Percentiles rank a stretch among this genome's conserved stretches.
These are phyloP conservation scores for Philopedon plagiatum DNA, from an alignment of 2,888 invertebrate species.

Conservation along the genomic window DNA sequence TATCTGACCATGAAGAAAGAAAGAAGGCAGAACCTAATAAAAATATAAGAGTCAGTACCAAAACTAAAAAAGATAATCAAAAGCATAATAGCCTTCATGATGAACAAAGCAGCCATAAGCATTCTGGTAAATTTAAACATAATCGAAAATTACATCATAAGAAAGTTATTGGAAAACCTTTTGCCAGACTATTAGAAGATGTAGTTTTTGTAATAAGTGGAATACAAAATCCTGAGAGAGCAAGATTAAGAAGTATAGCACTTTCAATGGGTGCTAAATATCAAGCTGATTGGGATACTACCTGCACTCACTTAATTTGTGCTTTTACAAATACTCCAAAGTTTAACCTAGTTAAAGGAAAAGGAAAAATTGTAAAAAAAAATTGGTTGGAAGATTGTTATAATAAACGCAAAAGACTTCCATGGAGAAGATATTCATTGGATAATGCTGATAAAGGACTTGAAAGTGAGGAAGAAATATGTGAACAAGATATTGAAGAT, in stretches of 20 bases:
- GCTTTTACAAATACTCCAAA: conserved; percentile 93
- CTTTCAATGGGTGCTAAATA: conserved; percentile 85
- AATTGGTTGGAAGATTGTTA: conserved; percentile 84
- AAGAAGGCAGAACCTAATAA: conserved; percentile 55
- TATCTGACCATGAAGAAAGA: conserved; percentile 54
- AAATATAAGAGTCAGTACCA: conserved; percentile 14
- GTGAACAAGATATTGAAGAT: conserved; percentile 60
- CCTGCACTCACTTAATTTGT: conserved; percentile 90
- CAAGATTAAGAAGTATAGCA: conserved; percentile 77
- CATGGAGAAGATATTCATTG: conserved; percentile 75
- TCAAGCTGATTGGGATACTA: conserved; percentile 80
- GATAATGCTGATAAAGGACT: conserved; percentile 68
- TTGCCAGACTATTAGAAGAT: conserved; percentile 74
- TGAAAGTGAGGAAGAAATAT: conserved; percentile 73
- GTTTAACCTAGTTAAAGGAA: conserved; percentile 79
- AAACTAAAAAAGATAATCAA: conserved; percentile 43
- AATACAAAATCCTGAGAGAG: conserved; percentile 86
- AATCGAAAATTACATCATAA: conserved; percentile 55
- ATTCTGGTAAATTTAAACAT: not conserved
- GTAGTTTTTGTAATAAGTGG: conserved; percentile 90
- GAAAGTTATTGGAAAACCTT: conserved; percentile 67
- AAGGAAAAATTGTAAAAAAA: conserved; percentile 77
- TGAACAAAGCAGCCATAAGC: conserved; percentile 19
- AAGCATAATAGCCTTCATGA: conserved; percentile 11
- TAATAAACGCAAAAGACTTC: conserved; percentile 73